Percentiles rank a stretch among this genome's conserved stretches.
Evolutionary conservation across 2,888 invertebrate genomes (phyloP).

Genomic region (Calephelis perditalis): DNA sequence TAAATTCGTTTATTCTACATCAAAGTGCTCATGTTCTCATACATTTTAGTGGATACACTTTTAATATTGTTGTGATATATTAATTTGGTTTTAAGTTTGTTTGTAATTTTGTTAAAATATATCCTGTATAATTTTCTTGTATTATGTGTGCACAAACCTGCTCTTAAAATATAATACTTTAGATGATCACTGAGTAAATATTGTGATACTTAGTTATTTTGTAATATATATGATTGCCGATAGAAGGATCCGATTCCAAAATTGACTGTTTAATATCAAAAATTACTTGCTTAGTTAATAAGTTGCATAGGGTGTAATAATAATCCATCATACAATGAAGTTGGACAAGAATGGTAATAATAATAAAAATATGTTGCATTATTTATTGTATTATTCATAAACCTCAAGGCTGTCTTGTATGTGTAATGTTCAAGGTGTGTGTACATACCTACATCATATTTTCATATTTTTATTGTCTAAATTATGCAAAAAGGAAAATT

Average conservation of each 20-base stretch:
- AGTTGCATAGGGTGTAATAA: slow-evolving; percentile 45
- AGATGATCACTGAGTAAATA: slow-evolving; percentile 7
- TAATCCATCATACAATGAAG: slow-evolving; percentile 45
- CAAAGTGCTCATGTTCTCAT: too few species aligned
- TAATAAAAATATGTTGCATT: slow-evolving; percentile 62
- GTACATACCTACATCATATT: background rate
- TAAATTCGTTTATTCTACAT: too few species aligned
- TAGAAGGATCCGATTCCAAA: slow-evolving; percentile 9
- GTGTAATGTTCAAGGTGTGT: background rate
- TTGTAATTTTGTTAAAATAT: slow-evolving; percentile 2
- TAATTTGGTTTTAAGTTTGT: background rate
- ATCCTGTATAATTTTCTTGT: background rate
- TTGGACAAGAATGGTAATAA: slow-evolving; percentile 59
- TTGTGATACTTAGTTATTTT: slow-evolving; percentile 18
- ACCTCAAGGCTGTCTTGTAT: background rate
- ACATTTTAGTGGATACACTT: too few species aligned
- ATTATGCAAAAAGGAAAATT: too few species aligned
- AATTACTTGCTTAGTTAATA: slow-evolving; percentile 32
- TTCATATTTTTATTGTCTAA: too few species aligned
- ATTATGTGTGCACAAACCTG: slow-evolving; percentile 15
- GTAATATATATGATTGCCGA: slow-evolving; percentile 15
- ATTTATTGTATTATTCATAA: slow-evolving; percentile 31
- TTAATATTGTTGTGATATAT: too few species aligned
- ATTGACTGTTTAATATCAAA: slow-evolving; percentile 16
- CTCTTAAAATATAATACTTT: background rate